Evolutionary conservation across 2,888 invertebrate genomes (phyloP), one percentile per base, ranked within the genome.

Genomic region (Sturmia bella): DNA sequence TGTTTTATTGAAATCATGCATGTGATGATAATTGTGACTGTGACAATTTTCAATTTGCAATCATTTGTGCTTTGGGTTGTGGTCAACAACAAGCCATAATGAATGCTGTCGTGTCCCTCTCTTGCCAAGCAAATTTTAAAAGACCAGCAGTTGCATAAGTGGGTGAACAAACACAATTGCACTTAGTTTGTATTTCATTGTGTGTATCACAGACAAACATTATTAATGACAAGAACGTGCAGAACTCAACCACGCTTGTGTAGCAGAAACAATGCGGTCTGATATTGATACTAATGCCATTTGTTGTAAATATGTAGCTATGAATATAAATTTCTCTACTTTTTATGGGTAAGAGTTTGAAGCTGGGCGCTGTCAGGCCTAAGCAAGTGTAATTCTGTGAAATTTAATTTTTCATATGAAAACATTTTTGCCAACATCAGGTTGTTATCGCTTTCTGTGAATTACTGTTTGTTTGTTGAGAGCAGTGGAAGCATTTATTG

Each of bases 21-120:
- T 59, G 19, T 52, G 54, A 21, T 48, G 17, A 43, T 52, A 45
- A 43, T 59, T 52, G 39, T 19, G 11, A 24, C 27, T 27, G 27
- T 27, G 27, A 27, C 6, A 6, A 27, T 27, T 27, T 27, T n/a
- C n/a, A n/a, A n/a, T n/a, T 27, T 27, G 6, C 37, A 52, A 17
- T 50, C 37, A 63, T 70, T 81, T 77, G 50, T 70, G 64, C 80
- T 59, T 70, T 70, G 66, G 72, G 64, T 61, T 80, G 80, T 50
- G 80, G 75, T 76, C 13, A 76, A 66, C 48, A 76, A 70, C 66
- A 59, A 70, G 75, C 70, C 70, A 66, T 76, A 80, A 72, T 80
- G 59, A 72, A 45, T 66, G 59, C 56, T 66, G 80, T 59, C 70
- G 54, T 70, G 43, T 19, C 37, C 21, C 54, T 54, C 39, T 59